A percentile compares a stretch with the other conserved stretches of the same genome.
Conservation (phyloP, 2,113 vertebrate genomes). For the Pachyramphus minor region DNA sequence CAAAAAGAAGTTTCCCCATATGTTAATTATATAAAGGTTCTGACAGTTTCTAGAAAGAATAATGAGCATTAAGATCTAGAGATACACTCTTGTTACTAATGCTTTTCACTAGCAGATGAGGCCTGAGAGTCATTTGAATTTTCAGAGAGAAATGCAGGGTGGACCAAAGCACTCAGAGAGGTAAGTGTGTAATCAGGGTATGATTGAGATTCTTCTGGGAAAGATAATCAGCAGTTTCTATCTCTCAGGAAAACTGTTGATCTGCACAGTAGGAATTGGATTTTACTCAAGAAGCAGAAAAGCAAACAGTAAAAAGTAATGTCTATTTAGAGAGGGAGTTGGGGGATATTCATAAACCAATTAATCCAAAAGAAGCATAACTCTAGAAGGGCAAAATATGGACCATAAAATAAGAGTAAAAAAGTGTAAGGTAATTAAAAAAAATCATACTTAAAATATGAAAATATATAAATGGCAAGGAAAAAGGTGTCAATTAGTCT, state of each 20-base stretch:
- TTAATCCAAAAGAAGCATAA: background rate
- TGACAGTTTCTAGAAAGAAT: conserved; percentile 2
- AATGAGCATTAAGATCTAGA: conserved; percentile 11
- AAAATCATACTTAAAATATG: background rate
- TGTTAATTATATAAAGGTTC: background rate
- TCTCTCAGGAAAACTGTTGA: conserved; percentile 1
- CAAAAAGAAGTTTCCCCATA: background rate
- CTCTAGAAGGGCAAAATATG: background rate
- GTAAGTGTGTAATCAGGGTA: conserved; percentile 14
- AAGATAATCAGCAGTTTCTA: conserved; percentile 41
- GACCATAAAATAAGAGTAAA: background rate
- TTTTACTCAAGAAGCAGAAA: conserved; percentile 50
- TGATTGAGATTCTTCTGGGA: conserved; percentile 48
- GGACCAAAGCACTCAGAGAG: conserved; percentile 2
- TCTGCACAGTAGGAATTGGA: background rate
- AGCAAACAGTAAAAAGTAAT: conserved; percentile 33
- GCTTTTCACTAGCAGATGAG: background rate
- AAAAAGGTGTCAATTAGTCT: background rate
- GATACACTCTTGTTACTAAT: background rate
- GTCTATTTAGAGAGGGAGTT: background rate
- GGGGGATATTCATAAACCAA: background rate
- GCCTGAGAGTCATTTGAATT: background rate
- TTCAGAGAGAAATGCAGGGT: background rate
- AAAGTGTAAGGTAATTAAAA: background rate
- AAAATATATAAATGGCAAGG: background rate